Conservation (phyloP, 2,113 vertebrate genomes). For the Artemisiospiza belli region DNA sequence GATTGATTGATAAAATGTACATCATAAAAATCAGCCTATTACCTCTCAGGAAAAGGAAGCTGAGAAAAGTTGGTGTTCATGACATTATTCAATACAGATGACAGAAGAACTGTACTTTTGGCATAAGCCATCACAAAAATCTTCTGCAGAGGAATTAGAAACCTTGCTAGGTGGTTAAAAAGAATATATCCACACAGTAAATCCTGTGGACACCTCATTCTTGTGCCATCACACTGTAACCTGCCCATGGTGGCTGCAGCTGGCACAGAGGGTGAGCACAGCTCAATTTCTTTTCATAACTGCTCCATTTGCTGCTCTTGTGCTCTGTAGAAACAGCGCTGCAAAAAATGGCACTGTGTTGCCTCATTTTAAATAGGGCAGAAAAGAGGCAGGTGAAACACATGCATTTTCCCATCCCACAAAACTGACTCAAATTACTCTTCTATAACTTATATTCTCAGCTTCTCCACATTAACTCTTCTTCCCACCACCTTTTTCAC, state of each 20-base stretch:
- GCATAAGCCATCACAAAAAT: not conserved
- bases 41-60: not conserved
- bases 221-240: not conserved
- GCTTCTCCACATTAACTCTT: not conserved
- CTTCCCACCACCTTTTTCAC: not conserved
- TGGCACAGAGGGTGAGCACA: not conserved
- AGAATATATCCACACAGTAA: not conserved
- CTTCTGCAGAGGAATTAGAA: not conserved
- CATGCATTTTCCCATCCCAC: not conserved
- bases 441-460: not conserved
- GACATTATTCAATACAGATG: not conserved
- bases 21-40: slow-evolving; percentile 9
- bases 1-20: slow-evolving; percentile 27
- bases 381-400: not conserved
- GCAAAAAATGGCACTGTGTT: not conserved
- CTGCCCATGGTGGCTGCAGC: not conserved
- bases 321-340: not conserved
- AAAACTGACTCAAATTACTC: not conserved
- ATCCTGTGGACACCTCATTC: not conserved
- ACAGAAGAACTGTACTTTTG: not conserved
- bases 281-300: not conserved
- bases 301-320: not conserved
- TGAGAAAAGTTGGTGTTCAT: not conserved
- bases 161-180: not conserved
- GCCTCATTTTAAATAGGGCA: not conserved